Evolutionary conservation across 1,140 invertebrate genomes (phyloP).

Genomic region (Habropoda laboriosa): DNA sequence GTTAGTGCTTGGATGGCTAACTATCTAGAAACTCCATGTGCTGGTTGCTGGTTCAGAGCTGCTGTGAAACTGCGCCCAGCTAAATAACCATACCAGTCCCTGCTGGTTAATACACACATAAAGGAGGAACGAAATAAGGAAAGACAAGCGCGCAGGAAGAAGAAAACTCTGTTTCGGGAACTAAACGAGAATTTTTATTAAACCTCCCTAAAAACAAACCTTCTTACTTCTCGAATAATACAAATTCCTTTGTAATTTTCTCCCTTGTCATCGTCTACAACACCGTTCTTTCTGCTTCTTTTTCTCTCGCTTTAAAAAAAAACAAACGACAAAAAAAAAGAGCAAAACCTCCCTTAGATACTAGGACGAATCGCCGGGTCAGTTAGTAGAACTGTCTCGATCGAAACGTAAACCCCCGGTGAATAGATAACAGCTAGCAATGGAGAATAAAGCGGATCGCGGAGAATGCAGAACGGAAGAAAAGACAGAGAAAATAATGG

Average conservation of each 20-base stretch:
- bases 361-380: conserved; percentile 53
- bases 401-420: conserved; percentile 56
- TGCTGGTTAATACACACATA: background rate
- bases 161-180: background rate
- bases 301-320: background rate
- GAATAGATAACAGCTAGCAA: conserved; percentile 64
- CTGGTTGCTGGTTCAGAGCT: background rate
- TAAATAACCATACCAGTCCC: background rate
- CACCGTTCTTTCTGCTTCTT: background rate
- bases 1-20: background rate
- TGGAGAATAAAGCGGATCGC: conserved; percentile 45
- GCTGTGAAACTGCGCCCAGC: background rate
- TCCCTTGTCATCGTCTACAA: too few species aligned
- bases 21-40: conserved; percentile 10
- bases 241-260: too few species aligned
- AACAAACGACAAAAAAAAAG: too few species aligned
- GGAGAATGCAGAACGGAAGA: conserved; percentile 3
- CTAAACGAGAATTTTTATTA: background rate
- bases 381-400: conserved; percentile 51
- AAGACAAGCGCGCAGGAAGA: background rate
- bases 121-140: background rate
- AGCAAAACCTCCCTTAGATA: conserved; percentile 18
- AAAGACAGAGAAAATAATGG: background rate
- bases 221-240: too few species aligned
- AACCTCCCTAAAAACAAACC: too few species aligned